These are phyloP conservation scores for Procambarus clarkii DNA, from an alignment of 1,140 invertebrate genomes.

Conservation along the genomic window DNA sequence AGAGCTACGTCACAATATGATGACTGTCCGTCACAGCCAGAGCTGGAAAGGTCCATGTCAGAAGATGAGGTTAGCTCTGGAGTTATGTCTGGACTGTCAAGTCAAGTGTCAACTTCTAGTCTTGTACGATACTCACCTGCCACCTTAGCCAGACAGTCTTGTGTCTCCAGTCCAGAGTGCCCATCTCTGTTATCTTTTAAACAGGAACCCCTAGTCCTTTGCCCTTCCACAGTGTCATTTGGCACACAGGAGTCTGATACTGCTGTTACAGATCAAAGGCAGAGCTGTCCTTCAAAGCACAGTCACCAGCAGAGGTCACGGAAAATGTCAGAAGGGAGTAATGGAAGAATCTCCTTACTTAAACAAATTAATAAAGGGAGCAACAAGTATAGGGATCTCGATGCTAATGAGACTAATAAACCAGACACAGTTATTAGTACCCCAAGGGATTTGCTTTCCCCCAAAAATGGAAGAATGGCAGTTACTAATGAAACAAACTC, in stretches of 20 bases:
- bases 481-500: background rate
- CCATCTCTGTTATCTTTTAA: background rate
- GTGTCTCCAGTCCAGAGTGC: background rate
- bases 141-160: background rate
- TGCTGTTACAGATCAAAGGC: background rate
- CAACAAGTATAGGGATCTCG: background rate
- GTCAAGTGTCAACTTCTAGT: background rate
- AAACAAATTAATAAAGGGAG: background rate
- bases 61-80: background rate
- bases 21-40: background rate
- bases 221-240: background rate
- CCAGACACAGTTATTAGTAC: background rate
- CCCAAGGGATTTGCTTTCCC: background rate
- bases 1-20: background rate
- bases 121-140: background rate
- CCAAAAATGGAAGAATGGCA: background rate
- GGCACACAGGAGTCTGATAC: background rate
- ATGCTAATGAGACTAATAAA: background rate
- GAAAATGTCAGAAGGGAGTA: background rate
- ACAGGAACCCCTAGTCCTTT: background rate
- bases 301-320: background rate
- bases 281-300: background rate
- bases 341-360: background rate
- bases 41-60: background rate
- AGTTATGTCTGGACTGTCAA: background rate